Evolutionary conservation across 2,888 invertebrate species (phyloP).

Genomic region (Seira ritae): DNA sequence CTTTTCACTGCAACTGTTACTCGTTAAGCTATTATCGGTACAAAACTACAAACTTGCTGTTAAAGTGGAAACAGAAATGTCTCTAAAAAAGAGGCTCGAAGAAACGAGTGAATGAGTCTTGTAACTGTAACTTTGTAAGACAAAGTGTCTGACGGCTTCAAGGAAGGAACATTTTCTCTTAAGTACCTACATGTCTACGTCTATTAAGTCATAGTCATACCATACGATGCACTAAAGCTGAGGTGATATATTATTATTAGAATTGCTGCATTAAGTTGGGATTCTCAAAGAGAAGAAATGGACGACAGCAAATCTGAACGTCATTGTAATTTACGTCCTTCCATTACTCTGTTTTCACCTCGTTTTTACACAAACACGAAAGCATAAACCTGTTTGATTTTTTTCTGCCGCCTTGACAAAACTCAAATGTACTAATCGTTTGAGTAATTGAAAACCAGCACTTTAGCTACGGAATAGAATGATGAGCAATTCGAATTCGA

Average conservation of each 20-base stretch:
- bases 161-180: slow-evolving; percentile 48
- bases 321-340: background rate
- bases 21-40: slow-evolving; percentile 39
- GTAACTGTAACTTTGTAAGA: slow-evolving; percentile 48
- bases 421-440: too few relatives aligned
- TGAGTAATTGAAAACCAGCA: too few relatives aligned
- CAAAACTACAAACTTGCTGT: slow-evolving; percentile 45
- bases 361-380: too few relatives aligned
- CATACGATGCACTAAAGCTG: slow-evolving; percentile 21
- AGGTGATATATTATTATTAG: background rate
- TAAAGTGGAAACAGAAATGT: slow-evolving; percentile 21
- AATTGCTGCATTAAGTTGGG: background rate
- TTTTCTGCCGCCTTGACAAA: too few relatives aligned
- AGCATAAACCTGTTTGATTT: too few relatives aligned
- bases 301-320: background rate
- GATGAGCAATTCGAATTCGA: too few relatives aligned
- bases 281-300: background rate
- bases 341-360: background rate
- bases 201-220: slow-evolving; percentile 31
- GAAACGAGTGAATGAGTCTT: slow-evolving; percentile 45
- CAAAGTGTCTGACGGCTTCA: slow-evolving; percentile 50
- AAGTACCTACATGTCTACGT: slow-evolving; percentile 53
- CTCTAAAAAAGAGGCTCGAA: slow-evolving; percentile 9
- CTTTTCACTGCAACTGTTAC: slow-evolving; percentile 52
- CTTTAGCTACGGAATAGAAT: too few relatives aligned